Evolutionary conservation across 1,140 invertebrate species (phyloP).

Genomic region (Penaeus vannamei): DNA sequence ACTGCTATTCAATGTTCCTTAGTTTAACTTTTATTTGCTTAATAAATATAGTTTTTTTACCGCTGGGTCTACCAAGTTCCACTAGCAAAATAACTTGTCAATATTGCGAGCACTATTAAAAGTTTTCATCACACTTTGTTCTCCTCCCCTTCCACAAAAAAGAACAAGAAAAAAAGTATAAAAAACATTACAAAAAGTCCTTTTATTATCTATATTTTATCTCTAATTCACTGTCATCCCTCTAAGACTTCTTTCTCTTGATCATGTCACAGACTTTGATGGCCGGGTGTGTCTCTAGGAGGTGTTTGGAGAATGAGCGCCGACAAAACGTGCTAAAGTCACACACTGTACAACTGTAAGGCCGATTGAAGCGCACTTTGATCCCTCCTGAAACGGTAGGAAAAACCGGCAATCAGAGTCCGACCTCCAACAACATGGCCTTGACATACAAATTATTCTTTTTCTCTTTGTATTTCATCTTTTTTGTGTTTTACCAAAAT

Average conservation of each 20-base stretch:
- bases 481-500: conserved; percentile 17
- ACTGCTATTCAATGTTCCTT: conserved; percentile 32
- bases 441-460: background rate
- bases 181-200: too few relatives aligned
- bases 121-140: background rate
- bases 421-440: conserved; percentile 45
- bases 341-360: conserved; percentile 68
- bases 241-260: conserved; percentile 66
- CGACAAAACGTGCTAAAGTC: conserved; percentile 69
- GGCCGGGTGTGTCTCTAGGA: conserved; percentile 68
- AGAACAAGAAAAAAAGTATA: background rate
- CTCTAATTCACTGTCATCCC: conserved; percentile 42
- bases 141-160: conserved; percentile 25
- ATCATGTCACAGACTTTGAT: conserved; percentile 69
- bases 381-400: conserved; percentile 68
- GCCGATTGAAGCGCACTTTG: conserved; percentile 69
- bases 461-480: background rate
- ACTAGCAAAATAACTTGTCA: conserved; percentile 28
- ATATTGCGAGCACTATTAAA: background rate
- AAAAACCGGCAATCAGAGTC: conserved; percentile 68
- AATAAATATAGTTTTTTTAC: conserved; percentile 36
- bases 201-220: too few relatives aligned
- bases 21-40: conserved; percentile 29
- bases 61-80: background rate
- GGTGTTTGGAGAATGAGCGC: conserved; percentile 68